Conservation (phyloP, 2,797 vertebrate species). For the Tapera naevia region DNA sequence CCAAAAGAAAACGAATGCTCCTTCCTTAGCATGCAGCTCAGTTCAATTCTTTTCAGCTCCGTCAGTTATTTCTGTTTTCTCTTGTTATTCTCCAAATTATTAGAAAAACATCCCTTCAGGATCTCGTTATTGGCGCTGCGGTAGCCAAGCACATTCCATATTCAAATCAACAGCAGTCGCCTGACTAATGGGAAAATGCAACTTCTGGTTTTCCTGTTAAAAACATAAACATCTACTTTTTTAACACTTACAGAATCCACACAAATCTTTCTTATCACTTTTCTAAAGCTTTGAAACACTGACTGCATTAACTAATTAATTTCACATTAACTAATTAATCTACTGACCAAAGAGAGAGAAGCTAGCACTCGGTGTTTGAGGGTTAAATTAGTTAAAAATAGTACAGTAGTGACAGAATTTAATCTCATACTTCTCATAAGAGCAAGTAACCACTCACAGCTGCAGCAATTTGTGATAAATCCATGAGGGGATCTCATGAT, state of each 20-base stretch:
- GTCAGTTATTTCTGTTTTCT: neutral
- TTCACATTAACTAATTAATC: conserved; percentile 56
- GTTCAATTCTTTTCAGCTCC: neutral
- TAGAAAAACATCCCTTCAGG: neutral
- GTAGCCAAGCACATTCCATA: neutral
- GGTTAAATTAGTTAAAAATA: conserved; percentile 74
- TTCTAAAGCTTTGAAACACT: conserved; percentile 20
- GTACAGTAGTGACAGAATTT: conserved; percentile 67
- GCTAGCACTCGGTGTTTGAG: conserved; percentile 52
- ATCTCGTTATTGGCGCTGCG: neutral
- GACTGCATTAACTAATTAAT: conserved; percentile 59
- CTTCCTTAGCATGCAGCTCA: neutral
- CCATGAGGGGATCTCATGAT: conserved; percentile 38
- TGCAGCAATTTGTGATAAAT: conserved; percentile 52
- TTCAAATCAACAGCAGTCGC: neutral
- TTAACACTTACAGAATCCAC: neutral
- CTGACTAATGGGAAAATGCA: neutral
- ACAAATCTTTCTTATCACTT: neutral
- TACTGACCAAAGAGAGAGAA: conserved; percentile 50
- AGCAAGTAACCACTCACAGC: conserved; percentile 55
- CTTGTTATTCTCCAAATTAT: neutral
- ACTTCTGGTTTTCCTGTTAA: neutral
- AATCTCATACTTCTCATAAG: conserved; percentile 66
- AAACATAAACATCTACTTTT: neutral
- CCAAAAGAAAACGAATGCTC: neutral